These are phyloP conservation scores for Ennomos erosarius DNA, from an alignment of 2,888 invertebrate genomes.

Conservation along the genomic window DNA sequence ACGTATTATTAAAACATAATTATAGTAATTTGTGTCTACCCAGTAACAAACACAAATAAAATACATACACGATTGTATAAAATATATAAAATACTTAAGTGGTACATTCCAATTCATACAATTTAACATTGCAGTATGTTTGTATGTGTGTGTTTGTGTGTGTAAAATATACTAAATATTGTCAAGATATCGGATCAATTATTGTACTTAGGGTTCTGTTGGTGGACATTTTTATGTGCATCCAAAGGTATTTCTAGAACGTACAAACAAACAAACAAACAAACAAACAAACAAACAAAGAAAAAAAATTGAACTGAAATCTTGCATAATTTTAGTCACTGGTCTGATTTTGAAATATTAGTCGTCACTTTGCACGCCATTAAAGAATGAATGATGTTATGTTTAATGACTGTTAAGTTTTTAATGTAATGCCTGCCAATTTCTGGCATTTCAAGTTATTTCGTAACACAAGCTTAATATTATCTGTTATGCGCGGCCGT, in stretches of 20 bases:
- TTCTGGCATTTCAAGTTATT: too few relatives aligned
- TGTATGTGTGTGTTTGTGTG: constrained; percentile 47
- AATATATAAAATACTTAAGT: constrained; percentile 38
- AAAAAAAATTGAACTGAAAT: too few relatives aligned
- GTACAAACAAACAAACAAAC: too few relatives aligned
- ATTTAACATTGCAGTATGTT: constrained; percentile 37
- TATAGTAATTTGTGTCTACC: constrained; percentile 14
- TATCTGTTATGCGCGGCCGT: too few relatives aligned
- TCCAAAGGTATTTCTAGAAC: background rate
- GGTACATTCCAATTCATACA: constrained; percentile 59
- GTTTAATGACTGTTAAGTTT: too few relatives aligned
- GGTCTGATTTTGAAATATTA: too few relatives aligned
- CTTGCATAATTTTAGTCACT: too few relatives aligned
- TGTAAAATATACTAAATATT: constrained; percentile 48
- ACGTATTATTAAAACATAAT: background rate
- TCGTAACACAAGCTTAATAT: too few relatives aligned
- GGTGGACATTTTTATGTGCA: constrained; percentile 58
- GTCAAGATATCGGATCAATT: constrained; percentile 71
- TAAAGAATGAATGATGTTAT: too few relatives aligned
- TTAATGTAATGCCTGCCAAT: too few relatives aligned
- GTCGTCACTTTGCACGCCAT: too few relatives aligned
- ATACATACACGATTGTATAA: background rate
- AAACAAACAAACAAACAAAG: too few relatives aligned
- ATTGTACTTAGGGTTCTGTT: constrained; percentile 73
- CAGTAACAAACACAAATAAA: constrained; percentile 1